Evolutionary conservation across 2,888 invertebrate genomes (phyloP), one percentile per base, ranked within the genome.

Genomic region (Phyllotreta cruciferae): DNA sequence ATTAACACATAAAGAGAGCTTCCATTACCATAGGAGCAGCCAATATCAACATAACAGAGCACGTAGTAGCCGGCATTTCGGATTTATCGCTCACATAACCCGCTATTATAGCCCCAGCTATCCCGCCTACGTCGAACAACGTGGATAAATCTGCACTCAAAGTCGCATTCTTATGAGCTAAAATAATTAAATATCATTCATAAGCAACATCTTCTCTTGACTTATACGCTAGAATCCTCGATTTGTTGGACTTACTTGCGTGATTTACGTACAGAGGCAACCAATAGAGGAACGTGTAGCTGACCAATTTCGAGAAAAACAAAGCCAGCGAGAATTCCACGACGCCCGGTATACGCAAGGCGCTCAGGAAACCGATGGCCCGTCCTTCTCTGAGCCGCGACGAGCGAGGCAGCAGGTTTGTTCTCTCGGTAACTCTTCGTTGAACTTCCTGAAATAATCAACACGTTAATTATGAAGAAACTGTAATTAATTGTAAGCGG

Each of bases 281-380:
- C 98, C 98, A 98, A 79, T 93, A 98, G 53, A 98, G 86, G 83
- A 98, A 98, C 63, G 97, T 98, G 78, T 98, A 98, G 80, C 94
- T 94, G 75, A 98, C 97, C 41, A 98, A 86, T 82, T 98, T 98
- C 9, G 96, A 93, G 82, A 98, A 98, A 82, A 98, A 98, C 42
- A 98, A 85, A 45, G 94, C 94, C 45, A 97, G 79, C 0, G 97
- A 94, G 83, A 92, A 98, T 83, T 97, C 96, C 2, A 95, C 71
- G 1, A 98, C 98, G 36, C 97, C 97, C 0, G 97, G 96, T 76
- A 97, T 96, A 73, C 83, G 82, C 0, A 94, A 82, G 36, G 97
- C 97, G 63, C 87, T 88, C 0, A 86, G 68, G 72, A 94, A 90
- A 36, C 92, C 90, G 67, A 95, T 89, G 1, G 94, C 91, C 57